These are phyloP conservation scores for Synaphobranchus kaupii DNA, from an alignment of 2,797 vertebrate genomes.

Conservation along the genomic window DNA sequence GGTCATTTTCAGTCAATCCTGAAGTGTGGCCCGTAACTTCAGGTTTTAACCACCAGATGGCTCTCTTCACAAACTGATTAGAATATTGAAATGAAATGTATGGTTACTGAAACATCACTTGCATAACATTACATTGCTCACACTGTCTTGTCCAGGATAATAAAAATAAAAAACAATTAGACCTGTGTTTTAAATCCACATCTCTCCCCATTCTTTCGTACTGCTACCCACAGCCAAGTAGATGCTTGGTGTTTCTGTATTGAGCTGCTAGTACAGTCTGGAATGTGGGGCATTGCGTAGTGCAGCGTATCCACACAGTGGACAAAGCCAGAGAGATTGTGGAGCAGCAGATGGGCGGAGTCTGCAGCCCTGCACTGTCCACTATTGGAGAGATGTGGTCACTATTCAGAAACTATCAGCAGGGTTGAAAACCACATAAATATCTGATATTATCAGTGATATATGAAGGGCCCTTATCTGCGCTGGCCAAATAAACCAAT, in stretches of 20 bases:
- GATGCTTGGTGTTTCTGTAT: background rate
- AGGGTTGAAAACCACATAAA: background rate
- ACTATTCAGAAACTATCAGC: background rate
- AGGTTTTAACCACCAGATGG: background rate
- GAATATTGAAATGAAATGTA: background rate
- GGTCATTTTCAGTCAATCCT: background rate
- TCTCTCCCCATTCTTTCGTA: background rate
- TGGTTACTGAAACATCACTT: background rate
- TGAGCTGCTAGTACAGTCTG: background rate
- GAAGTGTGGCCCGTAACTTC: background rate
- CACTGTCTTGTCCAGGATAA: background rate
- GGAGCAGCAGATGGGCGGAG: background rate
- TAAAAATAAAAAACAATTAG: background rate
- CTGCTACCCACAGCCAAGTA: background rate
- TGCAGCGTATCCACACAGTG: background rate
- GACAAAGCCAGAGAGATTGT: background rate
- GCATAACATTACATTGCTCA: background rate
- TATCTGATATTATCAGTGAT: background rate
- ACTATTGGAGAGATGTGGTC: background rate
- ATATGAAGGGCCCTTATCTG: background rate
- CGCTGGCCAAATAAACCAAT: background rate
- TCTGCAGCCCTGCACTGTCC: background rate
- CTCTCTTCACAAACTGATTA: background rate
- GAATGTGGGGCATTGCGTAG: background rate
- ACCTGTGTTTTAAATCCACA: background rate